Evolutionary conservation across 1,140 invertebrate species (phyloP).

Genomic region (Gryon sp.): DNA sequence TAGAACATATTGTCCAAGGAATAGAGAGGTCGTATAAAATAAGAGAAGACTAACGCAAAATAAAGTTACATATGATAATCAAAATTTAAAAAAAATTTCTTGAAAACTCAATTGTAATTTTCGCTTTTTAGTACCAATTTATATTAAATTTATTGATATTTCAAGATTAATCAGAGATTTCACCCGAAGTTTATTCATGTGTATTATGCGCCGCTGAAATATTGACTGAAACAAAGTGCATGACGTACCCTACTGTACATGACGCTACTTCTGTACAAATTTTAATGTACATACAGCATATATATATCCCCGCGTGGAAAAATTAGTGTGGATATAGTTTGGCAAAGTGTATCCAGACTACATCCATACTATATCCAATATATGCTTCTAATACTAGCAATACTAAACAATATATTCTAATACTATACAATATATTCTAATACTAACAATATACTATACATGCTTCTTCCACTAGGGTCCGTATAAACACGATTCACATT

Average conservation of each 20-base stretch:
- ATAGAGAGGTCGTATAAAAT: neutral
- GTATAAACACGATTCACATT: too few species aligned
- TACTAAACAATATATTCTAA: too few species aligned
- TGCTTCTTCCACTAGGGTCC: too few species aligned
- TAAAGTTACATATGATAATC: too few species aligned
- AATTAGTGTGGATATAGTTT: too few species aligned
- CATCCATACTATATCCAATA: too few species aligned
- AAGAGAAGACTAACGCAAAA: neutral
- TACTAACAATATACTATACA: too few species aligned
- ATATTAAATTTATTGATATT: slow-evolving; percentile 47
- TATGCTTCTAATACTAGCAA: too few species aligned
- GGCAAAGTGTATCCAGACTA: too few species aligned
- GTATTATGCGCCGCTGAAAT: slow-evolving; percentile 48
- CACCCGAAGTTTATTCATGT: slow-evolving; percentile 46
- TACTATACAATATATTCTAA: too few species aligned
- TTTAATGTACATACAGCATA: slow-evolving; percentile 65
- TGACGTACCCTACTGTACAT: slow-evolving; percentile 58
- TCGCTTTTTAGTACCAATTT: slow-evolving; percentile 37
- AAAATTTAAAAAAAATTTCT: too few species aligned
- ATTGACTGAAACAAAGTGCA: slow-evolving; percentile 57
- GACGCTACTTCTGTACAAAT: slow-evolving; percentile 61
- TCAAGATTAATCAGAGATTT: slow-evolving; percentile 43
- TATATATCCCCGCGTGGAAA: slow-evolving; percentile 59
- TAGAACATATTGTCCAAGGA: neutral
- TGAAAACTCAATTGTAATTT: too few species aligned